Evolutionary conservation across 2,797 vertebrate genomes (phyloP), one percentile per base, ranked within the genome.

Genomic region (Oreonectes daqikongensis): DNA sequence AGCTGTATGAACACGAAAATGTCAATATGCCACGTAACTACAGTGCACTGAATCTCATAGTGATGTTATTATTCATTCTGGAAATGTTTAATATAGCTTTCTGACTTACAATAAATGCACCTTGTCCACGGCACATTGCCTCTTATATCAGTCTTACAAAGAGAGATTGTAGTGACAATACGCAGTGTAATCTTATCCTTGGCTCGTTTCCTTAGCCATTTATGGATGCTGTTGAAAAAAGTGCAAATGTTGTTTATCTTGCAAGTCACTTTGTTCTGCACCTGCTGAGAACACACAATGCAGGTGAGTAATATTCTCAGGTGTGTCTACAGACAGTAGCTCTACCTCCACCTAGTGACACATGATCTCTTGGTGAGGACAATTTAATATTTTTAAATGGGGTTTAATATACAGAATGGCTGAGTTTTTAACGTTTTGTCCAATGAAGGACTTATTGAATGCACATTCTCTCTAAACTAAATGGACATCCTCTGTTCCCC

Each of bases 1-100:
- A 40, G 40, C 71, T 53, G 68, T 26, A 72, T 79, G 78, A 78
- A 78, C 74, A 78, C 61, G 74, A 79, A 84, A 78, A 84, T 82
- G 77, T 79, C 59, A 68, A 38, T 64, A 72, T 77, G 79, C 79
- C 72, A 82, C 72, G 82, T 77, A 82, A 81, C 77, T 61, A 61
- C 17, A 57, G 48, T 65, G 68, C 6, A 67, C 77, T 78, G 84
- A 82, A 74, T 66, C 60, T 46, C 48, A 79, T 26, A 52, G n/a
- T 59, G 18, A 46, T 30, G 52, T 59, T 59, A 28, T 28, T 12
- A 61, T 79, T 80, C 77, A 64, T 81, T 75, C 81, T 65, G 24
- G 66, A 53, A 79, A 59, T 55, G 22, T 74, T 84, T 42, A 42
- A 3, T 11, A 42, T 78, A 46, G 52, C 79, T 79, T 77, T 69